These are phyloP conservation scores for Microtus montanus DNA, from an alignment of 2,113 vertebrate genomes.

Conservation along the genomic window DNA sequence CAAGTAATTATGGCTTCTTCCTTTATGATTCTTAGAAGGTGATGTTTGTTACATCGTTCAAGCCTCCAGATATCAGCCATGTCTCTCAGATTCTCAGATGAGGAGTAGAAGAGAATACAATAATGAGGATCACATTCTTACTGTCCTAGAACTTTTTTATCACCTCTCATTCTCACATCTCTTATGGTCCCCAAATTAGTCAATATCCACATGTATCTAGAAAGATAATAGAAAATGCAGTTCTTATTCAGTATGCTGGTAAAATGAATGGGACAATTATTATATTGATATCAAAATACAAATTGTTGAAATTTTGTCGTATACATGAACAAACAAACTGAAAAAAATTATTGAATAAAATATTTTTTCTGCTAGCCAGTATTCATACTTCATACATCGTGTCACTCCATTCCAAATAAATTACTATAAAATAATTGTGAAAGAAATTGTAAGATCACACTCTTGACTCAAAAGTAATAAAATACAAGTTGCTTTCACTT, in stretches of 20 bases:
- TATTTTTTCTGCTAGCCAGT: neutral
- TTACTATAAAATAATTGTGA: neutral
- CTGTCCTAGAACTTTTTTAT: neutral
- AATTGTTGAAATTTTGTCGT: neutral
- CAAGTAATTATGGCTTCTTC: neutral
- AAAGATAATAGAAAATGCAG: neutral
- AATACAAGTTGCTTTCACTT: neutral
- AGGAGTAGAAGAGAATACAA: neutral
- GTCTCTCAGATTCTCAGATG: neutral
- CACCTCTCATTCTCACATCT: neutral
- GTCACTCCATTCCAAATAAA: slow-evolving; percentile 2
- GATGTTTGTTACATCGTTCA: neutral
- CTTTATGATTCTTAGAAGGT: neutral
- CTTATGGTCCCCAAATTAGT: neutral
- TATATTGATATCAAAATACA: neutral
- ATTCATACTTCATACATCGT: neutral
- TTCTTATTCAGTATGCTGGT: neutral
- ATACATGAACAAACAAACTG: neutral
- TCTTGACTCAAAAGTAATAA: neutral
- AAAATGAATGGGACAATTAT: neutral
- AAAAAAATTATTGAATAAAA: neutral
- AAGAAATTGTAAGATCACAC: neutral
- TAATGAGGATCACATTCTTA: neutral
- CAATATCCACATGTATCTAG: neutral
- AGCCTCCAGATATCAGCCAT: neutral